These are phyloP conservation scores for Cylloceria caligata DNA, from an alignment of 2,888 invertebrate genomes.

Conservation along the genomic window DNA sequence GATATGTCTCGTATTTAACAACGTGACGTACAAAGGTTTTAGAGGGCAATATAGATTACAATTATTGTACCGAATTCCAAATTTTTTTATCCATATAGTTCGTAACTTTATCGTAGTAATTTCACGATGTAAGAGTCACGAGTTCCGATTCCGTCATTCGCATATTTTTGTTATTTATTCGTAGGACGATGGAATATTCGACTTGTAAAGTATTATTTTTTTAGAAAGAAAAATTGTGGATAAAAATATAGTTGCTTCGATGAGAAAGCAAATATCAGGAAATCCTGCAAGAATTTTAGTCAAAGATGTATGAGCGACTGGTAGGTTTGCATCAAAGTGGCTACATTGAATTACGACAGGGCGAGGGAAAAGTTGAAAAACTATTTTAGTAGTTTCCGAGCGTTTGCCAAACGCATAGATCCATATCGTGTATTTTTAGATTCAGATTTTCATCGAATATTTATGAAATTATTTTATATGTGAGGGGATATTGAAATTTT, in stretches of 20 bases:
- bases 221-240: too few relatives aligned
- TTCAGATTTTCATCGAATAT: constrained; percentile 41
- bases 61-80: too few relatives aligned
- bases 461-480: constrained; percentile 7
- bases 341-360: background rate
- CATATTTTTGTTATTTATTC: background rate
- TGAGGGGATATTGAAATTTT: constrained; percentile 42
- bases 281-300: background rate
- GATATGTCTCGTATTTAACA: too few relatives aligned
- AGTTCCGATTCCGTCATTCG: too few relatives aligned
- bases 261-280: background rate
- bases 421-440: constrained; percentile 23
- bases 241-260: too few relatives aligned
- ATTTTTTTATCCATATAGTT: too few relatives aligned
- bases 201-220: background rate
- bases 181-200: background rate
- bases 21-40: too few relatives aligned
- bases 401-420: constrained; percentile 15
- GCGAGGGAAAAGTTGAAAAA: constrained; percentile 41
- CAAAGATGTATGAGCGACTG: background rate
- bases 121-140: too few relatives aligned
- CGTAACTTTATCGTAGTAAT: too few relatives aligned
- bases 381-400: constrained; percentile 30
- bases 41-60: too few relatives aligned
- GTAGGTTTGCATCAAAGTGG: background rate